Evolutionary conservation across 1,140 invertebrate genomes (phyloP).

Genomic region (Cherax quadricarinatus): DNA sequence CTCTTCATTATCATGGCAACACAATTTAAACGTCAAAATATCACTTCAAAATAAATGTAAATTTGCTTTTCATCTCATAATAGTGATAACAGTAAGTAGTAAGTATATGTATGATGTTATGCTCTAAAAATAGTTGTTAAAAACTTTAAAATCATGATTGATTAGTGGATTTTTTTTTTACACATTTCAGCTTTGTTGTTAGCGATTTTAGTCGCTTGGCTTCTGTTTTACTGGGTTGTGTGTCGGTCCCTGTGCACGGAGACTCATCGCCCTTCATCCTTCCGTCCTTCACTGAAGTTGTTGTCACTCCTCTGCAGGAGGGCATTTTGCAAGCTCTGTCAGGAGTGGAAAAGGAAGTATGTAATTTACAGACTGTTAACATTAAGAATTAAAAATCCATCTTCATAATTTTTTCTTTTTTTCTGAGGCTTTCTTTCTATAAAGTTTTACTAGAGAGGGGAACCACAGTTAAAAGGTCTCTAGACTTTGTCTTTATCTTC

Average conservation of each 20-base stretch:
- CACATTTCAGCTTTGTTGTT: slow-evolving; percentile 82
- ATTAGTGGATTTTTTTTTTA: neutral
- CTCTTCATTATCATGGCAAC: no score
- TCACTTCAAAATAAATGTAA: no score
- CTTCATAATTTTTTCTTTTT: neutral
- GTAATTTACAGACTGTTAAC: neutral
- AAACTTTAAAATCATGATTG: no score
- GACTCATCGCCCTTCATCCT: slow-evolving; percentile 89
- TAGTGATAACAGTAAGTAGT: no score
- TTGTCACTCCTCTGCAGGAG: slow-evolving; percentile 89
- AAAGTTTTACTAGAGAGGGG: no score
- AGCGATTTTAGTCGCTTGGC: slow-evolving; percentile 89
- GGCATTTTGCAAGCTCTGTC: slow-evolving; percentile 88
- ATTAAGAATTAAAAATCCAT: neutral
- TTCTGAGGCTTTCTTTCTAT: neutral
- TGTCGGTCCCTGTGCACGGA: slow-evolving; percentile 88
- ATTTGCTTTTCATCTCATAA: no score
- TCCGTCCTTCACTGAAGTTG: slow-evolving; percentile 85
- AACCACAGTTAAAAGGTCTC: no score
- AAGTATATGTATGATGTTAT: no score
- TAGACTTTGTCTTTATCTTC: no score
- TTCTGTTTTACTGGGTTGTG: slow-evolving; percentile 85
- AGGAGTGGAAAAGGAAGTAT: slow-evolving; percentile 84
- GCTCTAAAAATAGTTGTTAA: no score
- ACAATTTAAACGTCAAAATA: no score